These are phyloP conservation scores for Hapalemur alaotrensis DNA, from an alignment of 2,797 vertebrate genomes.

Conservation along the genomic window DNA sequence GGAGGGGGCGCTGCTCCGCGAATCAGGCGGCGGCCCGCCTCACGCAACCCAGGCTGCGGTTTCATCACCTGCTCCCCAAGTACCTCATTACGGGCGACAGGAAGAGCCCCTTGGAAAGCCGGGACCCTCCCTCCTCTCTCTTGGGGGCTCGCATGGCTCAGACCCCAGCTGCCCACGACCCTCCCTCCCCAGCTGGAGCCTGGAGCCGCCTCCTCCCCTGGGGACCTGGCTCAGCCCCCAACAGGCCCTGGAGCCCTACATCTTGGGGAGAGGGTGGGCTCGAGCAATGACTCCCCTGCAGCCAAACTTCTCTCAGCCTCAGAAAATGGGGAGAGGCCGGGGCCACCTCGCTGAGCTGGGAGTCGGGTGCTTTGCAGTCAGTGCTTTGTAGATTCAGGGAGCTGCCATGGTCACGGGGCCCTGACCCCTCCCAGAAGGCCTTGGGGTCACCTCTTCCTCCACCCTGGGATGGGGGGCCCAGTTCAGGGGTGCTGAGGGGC, in stretches of 20 bases:
- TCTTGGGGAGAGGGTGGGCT: neutral
- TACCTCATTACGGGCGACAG: constrained; percentile 68
- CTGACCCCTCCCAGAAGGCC: neutral
- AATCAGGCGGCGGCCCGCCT: neutral
- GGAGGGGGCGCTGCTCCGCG: constrained; percentile 36
- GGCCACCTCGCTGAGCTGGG: neutral
- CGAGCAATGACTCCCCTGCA: neutral
- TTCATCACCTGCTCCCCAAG: constrained; percentile 77
- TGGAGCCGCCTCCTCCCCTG: neutral
- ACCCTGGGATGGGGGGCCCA: neutral
- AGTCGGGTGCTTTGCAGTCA: neutral
- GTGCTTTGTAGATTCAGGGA: neutral
- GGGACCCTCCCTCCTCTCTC: constrained; percentile 33
- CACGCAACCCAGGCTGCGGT: constrained; percentile 63
- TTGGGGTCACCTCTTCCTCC: neutral
- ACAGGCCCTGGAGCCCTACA: neutral
- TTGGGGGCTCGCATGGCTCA: neutral
- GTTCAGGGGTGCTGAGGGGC: neutral
- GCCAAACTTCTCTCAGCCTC: neutral
- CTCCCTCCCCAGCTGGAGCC: neutral
- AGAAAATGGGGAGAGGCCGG: neutral
- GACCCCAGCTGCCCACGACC: neutral
- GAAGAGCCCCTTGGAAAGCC: constrained; percentile 68
- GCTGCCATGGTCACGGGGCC: neutral
- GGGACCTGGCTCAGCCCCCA: neutral